Evolutionary conservation across 35 echinoderm and acorn worm genomes (phyloP).

Genomic region (Ophioderma brevispina): DNA sequence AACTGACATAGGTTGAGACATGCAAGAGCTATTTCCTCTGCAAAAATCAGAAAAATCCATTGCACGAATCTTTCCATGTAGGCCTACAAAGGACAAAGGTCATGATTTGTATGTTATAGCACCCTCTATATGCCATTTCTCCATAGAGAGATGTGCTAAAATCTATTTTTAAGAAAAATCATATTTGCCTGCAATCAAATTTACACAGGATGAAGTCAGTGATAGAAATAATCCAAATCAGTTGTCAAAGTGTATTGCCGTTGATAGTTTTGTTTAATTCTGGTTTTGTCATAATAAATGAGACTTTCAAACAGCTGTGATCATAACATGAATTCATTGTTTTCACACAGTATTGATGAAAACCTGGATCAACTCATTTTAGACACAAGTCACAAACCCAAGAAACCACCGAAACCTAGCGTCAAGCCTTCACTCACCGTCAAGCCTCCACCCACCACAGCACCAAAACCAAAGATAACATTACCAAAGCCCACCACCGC

Average conservation of each 20-base stretch:
- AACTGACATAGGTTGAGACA: too few species aligned
- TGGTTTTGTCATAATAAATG: too few species aligned
- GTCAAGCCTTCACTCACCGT: background rate
- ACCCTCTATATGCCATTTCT: background rate
- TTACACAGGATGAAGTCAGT: background rate
- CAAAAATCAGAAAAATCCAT: too few species aligned
- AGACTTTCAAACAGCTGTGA: too few species aligned
- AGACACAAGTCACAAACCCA: constrained; percentile 2
- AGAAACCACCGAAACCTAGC: constrained; percentile 11
- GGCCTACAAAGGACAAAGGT: too few species aligned
- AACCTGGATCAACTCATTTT: constrained; percentile 42
- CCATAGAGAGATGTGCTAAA: background rate
- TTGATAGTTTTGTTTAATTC: background rate
- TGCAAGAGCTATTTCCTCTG: too few species aligned
- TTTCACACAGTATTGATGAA: constrained; percentile 39
- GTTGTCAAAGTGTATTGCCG: background rate
- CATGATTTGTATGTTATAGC: background rate
- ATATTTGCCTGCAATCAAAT: too few species aligned
- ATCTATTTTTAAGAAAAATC: too few species aligned
- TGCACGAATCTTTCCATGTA: too few species aligned
- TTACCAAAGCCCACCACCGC: constrained; percentile 3
- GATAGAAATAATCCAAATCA: background rate
- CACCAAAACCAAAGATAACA: background rate
- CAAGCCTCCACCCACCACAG: background rate
- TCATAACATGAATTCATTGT: background rate